phyloP scores from a whole-genome alignment of 2,888 invertebrate genomes.

The Mesorhabditis spiculigera region DNA sequence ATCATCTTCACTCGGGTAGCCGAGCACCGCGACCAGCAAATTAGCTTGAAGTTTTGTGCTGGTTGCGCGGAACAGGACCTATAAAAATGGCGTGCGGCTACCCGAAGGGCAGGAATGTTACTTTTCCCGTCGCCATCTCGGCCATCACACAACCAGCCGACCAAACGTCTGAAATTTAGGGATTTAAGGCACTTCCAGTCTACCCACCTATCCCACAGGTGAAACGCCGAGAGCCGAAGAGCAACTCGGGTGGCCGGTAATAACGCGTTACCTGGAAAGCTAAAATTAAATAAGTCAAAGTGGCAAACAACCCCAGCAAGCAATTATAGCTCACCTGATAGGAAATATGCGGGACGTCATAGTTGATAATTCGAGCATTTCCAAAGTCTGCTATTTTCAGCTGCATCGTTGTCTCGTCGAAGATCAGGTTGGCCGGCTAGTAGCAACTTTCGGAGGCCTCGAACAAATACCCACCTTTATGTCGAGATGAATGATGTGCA shows the following conservation, averaged over 20 bases:
- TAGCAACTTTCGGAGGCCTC: too few species aligned
- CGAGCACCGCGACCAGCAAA: constrained; percentile 37
- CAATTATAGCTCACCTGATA: constrained; percentile 29
- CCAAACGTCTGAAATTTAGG: constrained; percentile 37
- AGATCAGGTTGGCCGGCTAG: not conserved
- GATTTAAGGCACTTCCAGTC: too few species aligned
- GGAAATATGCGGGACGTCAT: constrained; percentile 7
- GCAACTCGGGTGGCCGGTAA: constrained; percentile 51
- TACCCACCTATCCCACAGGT: constrained; percentile 31
- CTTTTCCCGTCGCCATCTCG: constrained; percentile 29
- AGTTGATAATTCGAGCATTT: constrained; percentile 31
- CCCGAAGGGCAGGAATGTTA: not conserved
- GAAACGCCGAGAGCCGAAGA: constrained; percentile 41
- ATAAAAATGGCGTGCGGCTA: not conserved
- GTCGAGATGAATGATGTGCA: constrained; percentile 44
- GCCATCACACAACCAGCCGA: constrained; percentile 43
- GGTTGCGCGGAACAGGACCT: not conserved
- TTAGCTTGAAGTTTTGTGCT: constrained; percentile 12
- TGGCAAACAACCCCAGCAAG: too few species aligned
- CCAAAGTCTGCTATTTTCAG: constrained; percentile 50
- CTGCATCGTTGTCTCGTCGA: constrained; percentile 11
- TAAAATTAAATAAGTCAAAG: too few species aligned
- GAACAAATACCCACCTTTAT: constrained; percentile 32
- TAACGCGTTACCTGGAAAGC: constrained; percentile 40
- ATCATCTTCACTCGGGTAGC: constrained; percentile 42